Conservation (phyloP, 2,888 invertebrate genomes). For the Drosophila phalerata region DNA sequence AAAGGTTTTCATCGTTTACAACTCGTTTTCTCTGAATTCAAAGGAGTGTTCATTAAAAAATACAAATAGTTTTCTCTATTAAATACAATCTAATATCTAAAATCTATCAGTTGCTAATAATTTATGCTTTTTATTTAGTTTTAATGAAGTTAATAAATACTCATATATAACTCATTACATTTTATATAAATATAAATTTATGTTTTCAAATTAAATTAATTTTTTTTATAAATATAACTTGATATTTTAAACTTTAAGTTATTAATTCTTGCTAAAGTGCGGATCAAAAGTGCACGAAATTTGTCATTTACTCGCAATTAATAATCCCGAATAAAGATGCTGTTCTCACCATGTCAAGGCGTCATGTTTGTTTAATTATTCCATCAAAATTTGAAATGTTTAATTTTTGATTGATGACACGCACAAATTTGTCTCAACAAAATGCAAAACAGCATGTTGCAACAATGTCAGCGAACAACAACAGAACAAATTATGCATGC, state of each 20-base stretch:
- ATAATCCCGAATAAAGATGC: constrained; percentile 12
- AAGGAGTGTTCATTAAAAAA: constrained; percentile 39
- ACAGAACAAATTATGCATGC: constrained; percentile 45
- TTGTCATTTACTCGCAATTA: constrained; percentile 17
- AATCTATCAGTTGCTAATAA: background rate
- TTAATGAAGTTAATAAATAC: background rate
- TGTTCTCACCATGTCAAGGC: constrained; percentile 28
- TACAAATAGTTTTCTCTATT: background rate
- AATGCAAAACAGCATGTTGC: constrained; percentile 46
- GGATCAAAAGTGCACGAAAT: constrained; percentile 8
- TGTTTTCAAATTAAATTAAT: too few relatives aligned
- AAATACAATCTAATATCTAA: background rate
- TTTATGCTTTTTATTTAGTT: background rate
- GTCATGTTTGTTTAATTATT: constrained; percentile 68
- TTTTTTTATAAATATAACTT: background rate
- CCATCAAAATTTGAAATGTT: constrained; percentile 55
- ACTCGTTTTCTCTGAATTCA: constrained; percentile 33
- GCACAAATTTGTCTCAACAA: constrained; percentile 68
- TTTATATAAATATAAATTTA: background rate
- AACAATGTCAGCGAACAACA: constrained; percentile 23
- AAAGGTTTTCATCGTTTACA: constrained; percentile 17
- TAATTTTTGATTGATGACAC: constrained; percentile 69
- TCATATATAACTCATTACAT: too few relatives aligned
- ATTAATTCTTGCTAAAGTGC: background rate
- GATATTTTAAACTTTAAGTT: background rate